Evolutionary conservation across 2,113 vertebrate genomes (phyloP), one percentile per base, ranked within the genome.

Genomic region (Chionodraco myersi): DNA sequence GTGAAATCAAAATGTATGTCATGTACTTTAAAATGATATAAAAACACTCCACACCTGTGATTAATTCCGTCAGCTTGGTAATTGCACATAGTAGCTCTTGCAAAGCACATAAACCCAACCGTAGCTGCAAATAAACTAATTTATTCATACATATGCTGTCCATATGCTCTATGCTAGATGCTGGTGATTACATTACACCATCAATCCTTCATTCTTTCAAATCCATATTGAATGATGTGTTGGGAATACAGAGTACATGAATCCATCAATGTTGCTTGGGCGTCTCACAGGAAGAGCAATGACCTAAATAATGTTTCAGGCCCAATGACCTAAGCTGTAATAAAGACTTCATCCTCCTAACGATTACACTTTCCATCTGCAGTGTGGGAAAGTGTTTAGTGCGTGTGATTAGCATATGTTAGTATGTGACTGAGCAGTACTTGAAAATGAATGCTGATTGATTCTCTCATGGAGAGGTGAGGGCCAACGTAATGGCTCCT

Each of bases 31-130:
- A 74, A 66, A 67, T 69, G 23, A 76, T 83, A 89, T 80, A 65
- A 80, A 85, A 85, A 77, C 51, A 69, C 60, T 89, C 84, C 79
- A 74, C 81, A 86, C 75, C 76, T 91, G 72, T 36, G 75, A 89
- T 86, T 85, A 70, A 83, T 90, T 89, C 76, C 6, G 26, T 86
- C 68, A 81, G 71, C 72, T 80, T 78, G 52, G n/a, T 87, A 87
- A 88, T 78, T 87, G 80, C 61, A 21, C 26, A 49, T 60, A 36
- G 62, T 60, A 36, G 62, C 21, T 86, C 87, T 64, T 85, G 59
- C n/a, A 78, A 72, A 86, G 67, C 69, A 72, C 52, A 66, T 68
- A 70, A 82, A 83, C 10, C n/a, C 34, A 79, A 51, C 2, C n/a
- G 7, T 58, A 60, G 66, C 68, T 77, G 49, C 66, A 84, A 65